These are phyloP conservation scores for Bergia puertoricense DNA, from an alignment of 92 coral and sea anemone species.

Conservation along the genomic window DNA sequence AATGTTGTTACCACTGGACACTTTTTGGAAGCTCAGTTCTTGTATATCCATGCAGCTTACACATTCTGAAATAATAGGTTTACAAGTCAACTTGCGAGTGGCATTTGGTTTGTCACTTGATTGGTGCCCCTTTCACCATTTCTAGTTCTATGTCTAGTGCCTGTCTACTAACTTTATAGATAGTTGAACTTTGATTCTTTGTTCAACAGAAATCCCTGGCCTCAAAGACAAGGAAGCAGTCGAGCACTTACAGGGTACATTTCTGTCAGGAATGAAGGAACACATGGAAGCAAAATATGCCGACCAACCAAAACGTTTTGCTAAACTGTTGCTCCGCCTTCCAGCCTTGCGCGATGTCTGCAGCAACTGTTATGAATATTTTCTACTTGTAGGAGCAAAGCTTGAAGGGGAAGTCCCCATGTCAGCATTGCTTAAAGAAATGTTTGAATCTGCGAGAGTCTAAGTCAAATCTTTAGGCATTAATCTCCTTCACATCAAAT, in stretches of 20 bases:
- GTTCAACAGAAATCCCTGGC: conserved; percentile 56
- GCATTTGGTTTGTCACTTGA: no score
- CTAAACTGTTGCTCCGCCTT: conserved; percentile 84
- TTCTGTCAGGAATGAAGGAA: no score
- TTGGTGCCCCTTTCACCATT: no score
- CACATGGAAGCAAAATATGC: no score
- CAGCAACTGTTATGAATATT: conserved; percentile 88
- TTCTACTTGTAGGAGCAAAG: conserved; percentile 82
- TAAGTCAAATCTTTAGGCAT: background rate
- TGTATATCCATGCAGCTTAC: no score
- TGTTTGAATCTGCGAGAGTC: conserved; percentile 71
- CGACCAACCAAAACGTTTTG: conserved; percentile 66
- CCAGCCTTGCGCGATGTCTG: conserved; percentile 97
- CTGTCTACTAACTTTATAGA: background rate
- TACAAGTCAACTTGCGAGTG: no score
- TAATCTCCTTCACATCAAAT: no score
- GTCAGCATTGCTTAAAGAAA: conserved; percentile 58
- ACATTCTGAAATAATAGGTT: no score
- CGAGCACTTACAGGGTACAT: no score
- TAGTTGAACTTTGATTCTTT: background rate
- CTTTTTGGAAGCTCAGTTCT: no score
- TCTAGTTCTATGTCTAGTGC: background rate
- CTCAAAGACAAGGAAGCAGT: no score
- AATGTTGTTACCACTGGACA: no score
- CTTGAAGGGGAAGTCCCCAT: conserved; percentile 96